Percentiles rank a stretch among this genome's conserved stretches.
Evolutionary conservation across 2,888 invertebrate species (phyloP).

Genomic region (Carterocephalus palaemon): DNA sequence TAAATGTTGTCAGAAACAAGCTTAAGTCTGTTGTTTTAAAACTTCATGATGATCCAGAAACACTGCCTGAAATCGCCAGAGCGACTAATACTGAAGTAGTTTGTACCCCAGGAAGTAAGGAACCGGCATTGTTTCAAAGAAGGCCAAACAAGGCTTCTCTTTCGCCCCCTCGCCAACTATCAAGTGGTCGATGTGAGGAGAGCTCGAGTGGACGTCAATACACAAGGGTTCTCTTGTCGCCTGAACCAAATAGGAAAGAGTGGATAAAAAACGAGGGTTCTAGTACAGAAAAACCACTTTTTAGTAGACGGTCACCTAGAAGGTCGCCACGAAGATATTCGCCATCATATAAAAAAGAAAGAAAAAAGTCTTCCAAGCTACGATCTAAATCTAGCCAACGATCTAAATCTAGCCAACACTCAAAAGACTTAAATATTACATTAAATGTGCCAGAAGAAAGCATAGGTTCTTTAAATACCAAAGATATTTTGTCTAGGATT

Average conservation of each 20-base stretch:
- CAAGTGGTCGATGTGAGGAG: conserved; percentile 29
- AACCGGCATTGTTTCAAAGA: conserved; percentile 67
- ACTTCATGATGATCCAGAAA: conserved; percentile 44
- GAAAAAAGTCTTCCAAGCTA: conserved; percentile 49
- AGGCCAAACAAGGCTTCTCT: conserved; percentile 50
- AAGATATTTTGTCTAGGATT: conserved; percentile 66
- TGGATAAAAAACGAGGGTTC: conserved; percentile 37
- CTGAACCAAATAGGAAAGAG: conserved; percentile 40
- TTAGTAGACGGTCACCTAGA: conserved; percentile 49
- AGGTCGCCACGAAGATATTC: conserved; percentile 41
- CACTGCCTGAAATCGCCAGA: conserved; percentile 61
- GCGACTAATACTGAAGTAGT: conserved; percentile 53
- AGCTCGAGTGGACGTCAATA: conserved; percentile 46
- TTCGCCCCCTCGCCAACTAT: conserved; percentile 33
- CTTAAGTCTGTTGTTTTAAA: conserved; percentile 49
- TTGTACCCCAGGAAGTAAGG: conserved; percentile 60
- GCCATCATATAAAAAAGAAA: conserved; percentile 55
- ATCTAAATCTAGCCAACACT: conserved; percentile 20
- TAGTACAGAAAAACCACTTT: conserved; percentile 45
- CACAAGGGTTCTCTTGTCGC: conserved; percentile 65
- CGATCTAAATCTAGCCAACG: conserved; percentile 35
- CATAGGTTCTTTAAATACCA: conserved; percentile 59
- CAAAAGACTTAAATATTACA: conserved; percentile 67
- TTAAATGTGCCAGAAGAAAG: conserved; percentile 68
- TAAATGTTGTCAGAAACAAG: conserved; percentile 57